A percentile compares a stretch with the other conserved stretches of the same genome.
Conservation (phyloP, 2,113 vertebrate species). For the Poecilia latipinna region DNA sequence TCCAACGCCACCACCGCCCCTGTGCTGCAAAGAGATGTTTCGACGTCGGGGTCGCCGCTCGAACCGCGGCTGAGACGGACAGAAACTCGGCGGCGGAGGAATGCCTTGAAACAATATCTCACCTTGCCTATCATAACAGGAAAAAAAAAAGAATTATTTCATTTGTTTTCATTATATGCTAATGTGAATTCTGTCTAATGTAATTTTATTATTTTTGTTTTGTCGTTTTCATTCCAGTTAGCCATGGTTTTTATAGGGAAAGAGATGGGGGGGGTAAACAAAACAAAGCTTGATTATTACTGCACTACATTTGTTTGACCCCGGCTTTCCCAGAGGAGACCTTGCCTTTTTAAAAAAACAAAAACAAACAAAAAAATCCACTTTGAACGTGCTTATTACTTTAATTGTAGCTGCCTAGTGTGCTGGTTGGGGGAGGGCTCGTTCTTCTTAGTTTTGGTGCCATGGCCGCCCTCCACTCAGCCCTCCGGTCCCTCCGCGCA, state of each 20-base stretch:
- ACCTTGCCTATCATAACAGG: constrained; percentile 59
- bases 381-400: constrained; percentile 68
- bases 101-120: constrained; percentile 70
- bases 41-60: constrained; percentile 27
- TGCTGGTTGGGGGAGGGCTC: constrained; percentile 7
- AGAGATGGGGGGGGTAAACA: constrained; percentile 31
- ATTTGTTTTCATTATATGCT: constrained; percentile 57
- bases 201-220: constrained; percentile 48
- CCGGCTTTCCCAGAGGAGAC: constrained; percentile 62
- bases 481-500: not conserved
- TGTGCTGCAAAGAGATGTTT: constrained; percentile 49
- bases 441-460: constrained; percentile 15
- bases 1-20: not conserved
- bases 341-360: constrained; percentile 62
- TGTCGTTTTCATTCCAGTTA: constrained; percentile 72
- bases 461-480: constrained; percentile 20
- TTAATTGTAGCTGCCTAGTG: constrained; percentile 66
- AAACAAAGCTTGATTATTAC: constrained; percentile 69
- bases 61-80: not conserved
- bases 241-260: constrained; percentile 74
- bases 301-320: constrained; percentile 79
- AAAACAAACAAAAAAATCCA: constrained; percentile 24
- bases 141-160: constrained; percentile 48
- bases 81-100: constrained; percentile 38
- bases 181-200: constrained; percentile 77